These are phyloP conservation scores for Onchidella celtica DNA, from an alignment of 2,888 invertebrate genomes.

Conservation along the genomic window DNA sequence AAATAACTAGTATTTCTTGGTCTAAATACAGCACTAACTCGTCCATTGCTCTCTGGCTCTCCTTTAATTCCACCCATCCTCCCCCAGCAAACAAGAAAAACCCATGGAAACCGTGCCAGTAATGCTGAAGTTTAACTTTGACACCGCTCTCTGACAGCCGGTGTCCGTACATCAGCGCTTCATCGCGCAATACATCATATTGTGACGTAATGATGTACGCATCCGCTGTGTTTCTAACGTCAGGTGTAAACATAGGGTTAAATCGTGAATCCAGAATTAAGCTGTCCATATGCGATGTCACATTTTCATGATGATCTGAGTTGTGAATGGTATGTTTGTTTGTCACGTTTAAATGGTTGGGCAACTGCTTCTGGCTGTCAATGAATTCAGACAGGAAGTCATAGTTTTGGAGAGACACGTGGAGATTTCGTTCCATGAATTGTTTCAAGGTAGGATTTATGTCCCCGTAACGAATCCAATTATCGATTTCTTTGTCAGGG, in stretches of 20 bases:
- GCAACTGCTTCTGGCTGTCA: slow-evolving; percentile 60
- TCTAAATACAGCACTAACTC: slow-evolving; percentile 60
- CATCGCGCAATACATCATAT: slow-evolving; percentile 80
- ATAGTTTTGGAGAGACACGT: slow-evolving; percentile 58
- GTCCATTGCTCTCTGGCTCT: slow-evolving; percentile 61
- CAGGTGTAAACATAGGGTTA: slow-evolving; percentile 76
- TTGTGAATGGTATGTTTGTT: slow-evolving; percentile 54
- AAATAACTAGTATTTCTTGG: slow-evolving; percentile 44
- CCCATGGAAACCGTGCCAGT: slow-evolving; percentile 71
- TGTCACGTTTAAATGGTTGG: slow-evolving; percentile 59
- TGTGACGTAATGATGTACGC: slow-evolving; percentile 79
- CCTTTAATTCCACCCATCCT: slow-evolving; percentile 61
- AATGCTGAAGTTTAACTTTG: slow-evolving; percentile 70
- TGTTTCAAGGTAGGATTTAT: slow-evolving; percentile 51
- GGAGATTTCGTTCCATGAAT: slow-evolving; percentile 60
- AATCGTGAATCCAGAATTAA: slow-evolving; percentile 65
- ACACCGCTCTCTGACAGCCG: slow-evolving; percentile 71
- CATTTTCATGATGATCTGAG: slow-evolving; percentile 49
- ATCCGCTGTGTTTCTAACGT: slow-evolving; percentile 71
- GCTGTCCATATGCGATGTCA: slow-evolving; percentile 57
- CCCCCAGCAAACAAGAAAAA: slow-evolving; percentile 69
- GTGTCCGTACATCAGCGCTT: slow-evolving; percentile 78
- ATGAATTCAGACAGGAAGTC: slow-evolving; percentile 48
- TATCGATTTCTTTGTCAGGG: slow-evolving; percentile 60
- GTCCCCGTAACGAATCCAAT: slow-evolving; percentile 66